Percentiles rank a stretch among this genome's conserved stretches.
Conservation (phyloP, 2,888 invertebrate species). For the Stenodema calcarata region DNA sequence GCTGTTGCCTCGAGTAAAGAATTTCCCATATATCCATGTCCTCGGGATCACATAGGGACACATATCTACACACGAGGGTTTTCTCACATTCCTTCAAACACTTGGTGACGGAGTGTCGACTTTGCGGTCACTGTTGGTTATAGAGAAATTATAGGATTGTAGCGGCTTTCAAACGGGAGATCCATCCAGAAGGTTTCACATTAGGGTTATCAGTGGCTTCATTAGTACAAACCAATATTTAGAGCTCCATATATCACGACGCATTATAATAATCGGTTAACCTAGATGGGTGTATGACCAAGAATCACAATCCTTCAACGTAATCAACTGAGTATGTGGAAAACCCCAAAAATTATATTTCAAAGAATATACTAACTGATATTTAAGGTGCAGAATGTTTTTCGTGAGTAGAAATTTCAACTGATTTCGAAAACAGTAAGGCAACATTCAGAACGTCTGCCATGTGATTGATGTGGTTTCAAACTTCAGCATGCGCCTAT, state of each 20-base stretch:
- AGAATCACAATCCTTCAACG: too few species aligned
- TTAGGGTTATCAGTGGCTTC: neutral
- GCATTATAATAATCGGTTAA: neutral
- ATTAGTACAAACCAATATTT: neutral
- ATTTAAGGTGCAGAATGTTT: too few species aligned
- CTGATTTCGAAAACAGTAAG: too few species aligned
- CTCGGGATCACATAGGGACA: conserved; percentile 9
- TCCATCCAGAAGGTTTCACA: neutral
- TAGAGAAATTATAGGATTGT: neutral
- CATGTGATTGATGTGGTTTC: too few species aligned
- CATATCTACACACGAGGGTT: neutral
- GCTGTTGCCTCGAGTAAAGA: conserved; percentile 32
- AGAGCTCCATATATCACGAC: neutral
- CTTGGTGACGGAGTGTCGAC: neutral
- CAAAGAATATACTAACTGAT: too few species aligned
- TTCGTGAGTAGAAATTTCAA: too few species aligned
- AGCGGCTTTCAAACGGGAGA: neutral
- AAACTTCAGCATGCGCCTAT: too few species aligned
- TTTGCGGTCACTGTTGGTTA: neutral
- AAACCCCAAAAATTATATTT: too few species aligned
- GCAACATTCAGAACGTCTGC: too few species aligned
- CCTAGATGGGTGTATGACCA: too few species aligned
- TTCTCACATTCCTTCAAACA: neutral
- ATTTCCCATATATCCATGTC: conserved; percentile 47
- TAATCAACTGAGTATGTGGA: too few species aligned